Conservation (phyloP, 2,113 vertebrate genomes). For the Xiphophorus maculatus region DNA sequence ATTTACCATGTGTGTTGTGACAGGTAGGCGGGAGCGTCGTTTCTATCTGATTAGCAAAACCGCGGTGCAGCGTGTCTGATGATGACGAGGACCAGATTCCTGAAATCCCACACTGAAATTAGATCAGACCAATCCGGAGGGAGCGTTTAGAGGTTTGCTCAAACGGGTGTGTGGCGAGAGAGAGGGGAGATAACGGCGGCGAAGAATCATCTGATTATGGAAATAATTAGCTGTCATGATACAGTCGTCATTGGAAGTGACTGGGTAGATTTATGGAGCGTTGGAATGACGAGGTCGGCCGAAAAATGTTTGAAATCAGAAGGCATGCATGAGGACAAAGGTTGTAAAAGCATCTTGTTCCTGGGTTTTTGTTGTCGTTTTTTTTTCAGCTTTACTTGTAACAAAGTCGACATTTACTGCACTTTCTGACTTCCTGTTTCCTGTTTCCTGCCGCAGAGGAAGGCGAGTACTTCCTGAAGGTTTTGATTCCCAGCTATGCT, state of each 20-base stretch:
- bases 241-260: conserved; percentile 49
- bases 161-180: conserved; percentile 29
- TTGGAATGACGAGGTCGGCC: background rate
- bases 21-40: background rate
- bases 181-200: conserved; percentile 39
- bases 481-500: conserved; percentile 94
- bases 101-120: conserved; percentile 56
- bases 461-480: conserved; percentile 94
- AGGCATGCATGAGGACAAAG: conserved; percentile 62
- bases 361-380: background rate
- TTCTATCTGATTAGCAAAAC: conserved; percentile 39
- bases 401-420: conserved; percentile 4
- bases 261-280: conserved; percentile 48
- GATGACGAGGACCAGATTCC: conserved; percentile 68
- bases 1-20: background rate
- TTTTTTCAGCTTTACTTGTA: conserved; percentile 4
- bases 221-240: conserved; percentile 67
- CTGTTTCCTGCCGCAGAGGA: conserved; percentile 85
- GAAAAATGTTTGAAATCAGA: background rate
- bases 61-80: background rate
- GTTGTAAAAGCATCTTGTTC: background rate
- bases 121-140: conserved; percentile 67
- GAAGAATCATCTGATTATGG: conserved; percentile 63
- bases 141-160: conserved; percentile 49
- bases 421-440: conserved; percentile 61